Evolutionary conservation across 2,797 vertebrate species (phyloP), one percentile per base, ranked within the genome.

Genomic region (Botia almorhae): DNA sequence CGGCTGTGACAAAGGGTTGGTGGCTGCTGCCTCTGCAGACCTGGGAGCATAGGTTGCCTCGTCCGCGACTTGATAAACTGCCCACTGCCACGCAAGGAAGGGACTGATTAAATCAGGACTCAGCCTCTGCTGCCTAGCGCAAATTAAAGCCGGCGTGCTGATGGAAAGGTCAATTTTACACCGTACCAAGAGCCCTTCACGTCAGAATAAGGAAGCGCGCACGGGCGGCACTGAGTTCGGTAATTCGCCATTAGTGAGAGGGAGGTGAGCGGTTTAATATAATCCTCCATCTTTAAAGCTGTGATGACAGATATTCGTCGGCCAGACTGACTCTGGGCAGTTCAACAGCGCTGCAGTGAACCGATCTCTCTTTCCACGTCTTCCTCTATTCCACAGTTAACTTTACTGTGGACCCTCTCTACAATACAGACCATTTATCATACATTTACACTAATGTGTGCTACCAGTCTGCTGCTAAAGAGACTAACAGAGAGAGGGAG

Each of bases 81-180:
- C 74, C 81, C 76, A 81, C 76, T 36, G 73, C 78, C 74, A 58
- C 55, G 74, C 81, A 83, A 80, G 76, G 76, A 81, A 69, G 53
- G n/a, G 67, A 79, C 84, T 85, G 83, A 87, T 87, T 89, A 86
- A 84, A 89, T 86, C 86, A 84, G 74, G 74, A 76, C 79, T 85
- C 79, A 69, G 74, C 78, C 82, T 81, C 76, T 33, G 78, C 74
- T 17, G 72, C 83, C 84, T 76, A 88, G 75, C 83, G 46, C 87
- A 87, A 86, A 88, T 91, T 90, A 87, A 84, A 85, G 78, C 69
- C 74, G 51, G 64, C 53, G 67, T 65, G 64, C 83, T 87, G 84
- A 86, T 85, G 82, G 81, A 91, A 89, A 89, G 89, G 89, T 88
- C 90, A 89, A 84, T 88, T 88, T 85, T 84, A 83, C 78, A 87